Evolutionary conservation across 2,113 vertebrate genomes (phyloP), one percentile per base, ranked within the genome.

Genomic region (Gavia stellata): DNA sequence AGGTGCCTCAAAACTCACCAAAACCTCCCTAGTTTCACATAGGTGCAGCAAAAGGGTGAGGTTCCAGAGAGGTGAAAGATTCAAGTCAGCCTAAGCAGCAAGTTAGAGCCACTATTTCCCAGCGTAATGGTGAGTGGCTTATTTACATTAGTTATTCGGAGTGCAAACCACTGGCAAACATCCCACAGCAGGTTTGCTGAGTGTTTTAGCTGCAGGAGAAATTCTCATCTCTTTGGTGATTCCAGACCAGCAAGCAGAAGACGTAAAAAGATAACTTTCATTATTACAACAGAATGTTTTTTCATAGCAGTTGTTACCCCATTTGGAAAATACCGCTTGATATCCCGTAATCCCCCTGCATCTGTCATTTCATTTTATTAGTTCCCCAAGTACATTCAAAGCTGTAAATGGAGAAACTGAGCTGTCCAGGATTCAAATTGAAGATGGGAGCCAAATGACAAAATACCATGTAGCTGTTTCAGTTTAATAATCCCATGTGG

Each of bases 311-410:
- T 97, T 92, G 95, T 96, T 96, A 92, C 40, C 33, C 92, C 62
- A 92, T 96, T 97, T 95, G 87, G 95, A 96, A 96, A 81, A 96
- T 96, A 94, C 71, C 96, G 59, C 86, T 96, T 96, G 86, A 96
- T 96, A 94, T 86, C 70, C 62, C 86, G 75, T 95, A 96, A 97
- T 96, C 86, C 72, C 71, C 96, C 65, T 85, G 65, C 78, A 96
- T 82, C 92, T 97, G 89, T 94, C 63, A 96, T 95, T 96, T 95
- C 53, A 86, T 56, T 96, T 98, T 96, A 94, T 96, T 97, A 94
- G 92, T 68, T 97, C 93, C 68, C 90, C 23, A 38, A 94, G 91
- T 96, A 78, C 81, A 96, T 94, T 96, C 90, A 96, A 95, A 56
- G 92, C 95, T 93, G 45, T 67, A 96, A 96, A 82, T 59, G 67